These are phyloP conservation scores for Tachystola acroxantha DNA, from an alignment of 2,888 invertebrate species.

Conservation along the genomic window DNA sequence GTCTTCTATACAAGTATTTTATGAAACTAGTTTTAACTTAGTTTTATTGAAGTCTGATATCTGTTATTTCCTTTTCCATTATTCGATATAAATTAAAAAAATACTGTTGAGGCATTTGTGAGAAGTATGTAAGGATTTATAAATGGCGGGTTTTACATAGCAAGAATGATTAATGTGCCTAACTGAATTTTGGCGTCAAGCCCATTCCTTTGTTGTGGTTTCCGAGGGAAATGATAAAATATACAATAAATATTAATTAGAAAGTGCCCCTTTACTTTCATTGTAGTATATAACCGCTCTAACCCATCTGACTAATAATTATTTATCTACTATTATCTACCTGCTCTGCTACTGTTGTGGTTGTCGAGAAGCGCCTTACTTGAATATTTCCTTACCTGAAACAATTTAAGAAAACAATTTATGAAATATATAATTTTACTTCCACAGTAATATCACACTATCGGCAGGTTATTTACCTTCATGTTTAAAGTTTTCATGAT, in stretches of 20 bases:
- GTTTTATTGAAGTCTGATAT: conserved; percentile 1
- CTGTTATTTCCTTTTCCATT: conserved; percentile 10
- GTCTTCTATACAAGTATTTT: conserved; percentile 20
- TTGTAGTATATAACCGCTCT: no score
- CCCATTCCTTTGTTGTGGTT: conserved; percentile 52
- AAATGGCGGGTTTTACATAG: conserved; percentile 44
- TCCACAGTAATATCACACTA: no score
- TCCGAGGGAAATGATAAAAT: conserved; percentile 32
- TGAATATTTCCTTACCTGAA: conserved; percentile 41
- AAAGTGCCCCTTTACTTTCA: conserved; percentile 10
- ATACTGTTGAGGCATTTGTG: conserved; percentile 24
- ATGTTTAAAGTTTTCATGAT: conserved; percentile 22
- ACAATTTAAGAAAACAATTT: conserved; percentile 27
- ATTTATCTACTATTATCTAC: no score
- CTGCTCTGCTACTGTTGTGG: no score
- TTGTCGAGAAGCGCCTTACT: no score
- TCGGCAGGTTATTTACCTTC: conserved; percentile 9
- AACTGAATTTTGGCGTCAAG: conserved; percentile 46
- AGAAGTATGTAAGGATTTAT: conserved; percentile 39
- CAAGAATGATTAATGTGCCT: conserved; percentile 60
- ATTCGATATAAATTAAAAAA: conserved; percentile 13
- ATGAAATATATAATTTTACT: no score
- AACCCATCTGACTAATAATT: no score
- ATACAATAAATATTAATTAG: conserved; percentile 26
- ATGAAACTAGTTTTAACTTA: conserved; percentile 2